Evolutionary conservation across 2,888 invertebrate genomes (phyloP).

Genomic region (Notodonta dromedarius): DNA sequence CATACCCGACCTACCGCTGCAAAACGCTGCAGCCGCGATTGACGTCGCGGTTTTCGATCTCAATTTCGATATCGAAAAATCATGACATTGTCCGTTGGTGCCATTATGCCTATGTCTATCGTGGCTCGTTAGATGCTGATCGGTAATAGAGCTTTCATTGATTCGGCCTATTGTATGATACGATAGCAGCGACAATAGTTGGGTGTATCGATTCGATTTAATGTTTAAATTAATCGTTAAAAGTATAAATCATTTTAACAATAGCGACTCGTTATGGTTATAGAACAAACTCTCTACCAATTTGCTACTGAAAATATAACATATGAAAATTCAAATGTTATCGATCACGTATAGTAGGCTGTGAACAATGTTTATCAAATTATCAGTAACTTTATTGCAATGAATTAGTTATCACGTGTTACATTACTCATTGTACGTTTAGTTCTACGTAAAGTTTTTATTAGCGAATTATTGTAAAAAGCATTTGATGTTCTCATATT

Average conservation of each 20-base stretch:
- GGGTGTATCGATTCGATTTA: conserved; percentile 5
- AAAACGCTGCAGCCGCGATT: conserved; percentile 58
- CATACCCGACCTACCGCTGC: conserved; percentile 69
- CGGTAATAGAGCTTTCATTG: conserved; percentile 26
- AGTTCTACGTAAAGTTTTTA: conserved; percentile 4
- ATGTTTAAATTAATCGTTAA: not conserved
- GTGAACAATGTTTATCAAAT: not conserved
- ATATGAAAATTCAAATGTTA: not conserved
- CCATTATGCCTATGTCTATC: conserved; percentile 26
- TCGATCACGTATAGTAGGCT: not conserved
- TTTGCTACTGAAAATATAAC: too few relatives aligned
- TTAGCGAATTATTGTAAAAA: not conserved
- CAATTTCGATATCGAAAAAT: conserved; percentile 56
- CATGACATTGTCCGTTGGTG: conserved; percentile 44
- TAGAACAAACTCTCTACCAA: not conserved
- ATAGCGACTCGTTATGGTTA: not conserved
- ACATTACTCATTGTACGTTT: not conserved
- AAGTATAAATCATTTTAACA: not conserved
- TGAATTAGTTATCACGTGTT: not conserved
- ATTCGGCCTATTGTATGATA: conserved; percentile 24
- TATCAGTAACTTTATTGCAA: conserved; percentile 5
- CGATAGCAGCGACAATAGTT: conserved; percentile 19
- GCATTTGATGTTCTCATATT: not conserved
- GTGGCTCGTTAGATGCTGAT: conserved; percentile 31
- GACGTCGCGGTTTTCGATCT: conserved; percentile 53